Evolutionary conservation across 2,888 invertebrate genomes (phyloP).

Genomic region (Pachydiplax longipennis): DNA sequence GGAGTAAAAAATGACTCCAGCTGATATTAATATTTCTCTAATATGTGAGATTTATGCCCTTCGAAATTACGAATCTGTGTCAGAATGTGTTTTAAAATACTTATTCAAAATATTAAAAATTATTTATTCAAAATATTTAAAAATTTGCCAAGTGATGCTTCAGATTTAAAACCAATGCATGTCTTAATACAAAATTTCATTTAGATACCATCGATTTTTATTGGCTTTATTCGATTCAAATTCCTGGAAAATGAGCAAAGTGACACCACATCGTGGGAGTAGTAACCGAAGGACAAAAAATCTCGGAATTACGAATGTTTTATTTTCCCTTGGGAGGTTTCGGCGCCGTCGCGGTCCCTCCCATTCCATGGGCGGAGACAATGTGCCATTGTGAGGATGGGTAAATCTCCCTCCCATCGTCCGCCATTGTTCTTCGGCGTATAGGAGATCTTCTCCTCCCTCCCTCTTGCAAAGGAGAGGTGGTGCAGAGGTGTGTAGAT

Average conservation of each 20-base stretch:
- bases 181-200: background rate
- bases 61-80: too few species aligned
- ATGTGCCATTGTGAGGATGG: constrained; percentile 6
- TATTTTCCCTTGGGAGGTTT: background rate
- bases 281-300: background rate
- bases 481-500: background rate
- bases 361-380: constrained; percentile 27
- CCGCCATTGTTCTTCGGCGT: constrained; percentile 44
- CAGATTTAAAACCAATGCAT: background rate
- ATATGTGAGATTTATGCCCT: too few species aligned
- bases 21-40: too few species aligned
- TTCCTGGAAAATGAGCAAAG: background rate
- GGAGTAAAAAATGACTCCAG: too few species aligned
- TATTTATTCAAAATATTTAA: too few species aligned
- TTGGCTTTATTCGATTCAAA: background rate
- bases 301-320: background rate
- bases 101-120: too few species aligned
- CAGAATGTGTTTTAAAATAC: too few species aligned
- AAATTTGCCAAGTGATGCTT: too few species aligned
- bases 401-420: background rate
- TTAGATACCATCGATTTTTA: background rate
- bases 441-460: constrained; percentile 1
- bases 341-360: background rate
- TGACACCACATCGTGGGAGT: background rate
- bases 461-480: background rate